A percentile compares a stretch with the other conserved stretches of the same genome.
phyloP scores from a whole-genome alignment of 2,888 invertebrate genomes.

The Ennomos erosarius region DNA sequence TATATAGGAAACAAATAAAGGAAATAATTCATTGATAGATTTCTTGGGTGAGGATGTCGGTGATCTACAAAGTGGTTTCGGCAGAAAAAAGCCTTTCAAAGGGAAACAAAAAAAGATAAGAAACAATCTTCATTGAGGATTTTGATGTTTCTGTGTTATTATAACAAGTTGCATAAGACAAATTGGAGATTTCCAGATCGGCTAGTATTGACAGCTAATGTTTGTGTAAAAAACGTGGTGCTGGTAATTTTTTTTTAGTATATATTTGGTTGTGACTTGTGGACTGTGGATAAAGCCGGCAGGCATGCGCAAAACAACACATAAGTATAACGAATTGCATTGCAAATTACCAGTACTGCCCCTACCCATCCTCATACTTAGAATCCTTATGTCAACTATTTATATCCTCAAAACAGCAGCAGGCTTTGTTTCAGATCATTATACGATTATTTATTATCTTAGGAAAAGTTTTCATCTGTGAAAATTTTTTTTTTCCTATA shows the following conservation, averaged over 20 bases:
- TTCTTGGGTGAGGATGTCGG: slow-evolving; percentile 53
- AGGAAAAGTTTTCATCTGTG: slow-evolving; percentile 11
- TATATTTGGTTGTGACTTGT: too few relatives aligned
- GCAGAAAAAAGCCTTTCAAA: slow-evolving; percentile 48
- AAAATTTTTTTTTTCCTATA: slow-evolving; percentile 3
- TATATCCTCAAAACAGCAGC: neutral
- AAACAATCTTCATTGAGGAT: slow-evolving; percentile 21
- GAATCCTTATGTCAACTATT: slow-evolving; percentile 10
- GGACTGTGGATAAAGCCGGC: slow-evolving; percentile 23
- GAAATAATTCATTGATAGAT: slow-evolving; percentile 47
- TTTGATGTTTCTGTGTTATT: slow-evolving; percentile 31
- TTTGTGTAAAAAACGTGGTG: slow-evolving; percentile 14
- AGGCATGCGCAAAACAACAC: slow-evolving; percentile 29
- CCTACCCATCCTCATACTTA: slow-evolving; percentile 10
- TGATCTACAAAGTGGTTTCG: slow-evolving; percentile 54
- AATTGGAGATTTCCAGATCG: neutral
- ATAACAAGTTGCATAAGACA: slow-evolving; percentile 19
- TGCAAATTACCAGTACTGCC: slow-evolving; percentile 31
- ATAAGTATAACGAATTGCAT: slow-evolving; percentile 36
- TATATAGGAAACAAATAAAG: slow-evolving; percentile 52
- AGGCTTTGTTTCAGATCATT: neutral
- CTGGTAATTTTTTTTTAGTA: too few relatives aligned
- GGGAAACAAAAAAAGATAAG: slow-evolving; percentile 48
- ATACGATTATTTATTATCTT: neutral
- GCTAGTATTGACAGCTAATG: slow-evolving; percentile 4